Percentiles rank a stretch among this genome's conserved stretches.
Evolutionary conservation across 1,140 invertebrate species (phyloP).

Genomic region (Bombus cullumanus): DNA sequence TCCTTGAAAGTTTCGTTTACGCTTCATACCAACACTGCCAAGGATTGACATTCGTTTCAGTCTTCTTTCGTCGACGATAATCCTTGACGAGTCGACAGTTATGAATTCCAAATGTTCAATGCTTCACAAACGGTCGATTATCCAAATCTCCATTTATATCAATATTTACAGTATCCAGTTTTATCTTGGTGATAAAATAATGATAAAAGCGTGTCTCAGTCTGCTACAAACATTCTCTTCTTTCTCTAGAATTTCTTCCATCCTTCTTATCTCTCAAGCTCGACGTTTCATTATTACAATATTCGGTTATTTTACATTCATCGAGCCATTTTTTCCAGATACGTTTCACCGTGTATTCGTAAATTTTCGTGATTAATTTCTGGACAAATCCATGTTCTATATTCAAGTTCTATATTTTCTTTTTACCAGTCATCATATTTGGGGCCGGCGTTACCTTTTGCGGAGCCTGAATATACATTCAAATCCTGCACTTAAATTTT

Average conservation of each 20-base stretch:
- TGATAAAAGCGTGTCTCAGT: neutral
- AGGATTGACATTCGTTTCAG: slow-evolving; percentile 23
- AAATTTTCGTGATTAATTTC: neutral
- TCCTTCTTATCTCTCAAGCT: neutral
- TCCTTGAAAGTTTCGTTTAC: slow-evolving; percentile 40
- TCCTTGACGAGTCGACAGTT: neutral
- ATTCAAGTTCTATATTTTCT: no score
- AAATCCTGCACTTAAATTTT: no score
- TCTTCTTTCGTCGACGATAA: neutral
- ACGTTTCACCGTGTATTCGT: neutral
- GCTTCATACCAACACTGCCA: slow-evolving; percentile 68
- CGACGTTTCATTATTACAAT: neutral
- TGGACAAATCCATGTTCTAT: neutral
- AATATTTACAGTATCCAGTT: neutral
- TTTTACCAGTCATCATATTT: no score
- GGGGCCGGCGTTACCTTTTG: no score
- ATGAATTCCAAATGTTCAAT: slow-evolving; percentile 27
- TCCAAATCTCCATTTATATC: neutral
- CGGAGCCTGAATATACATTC: no score
- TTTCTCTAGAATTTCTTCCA: neutral
- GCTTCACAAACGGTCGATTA: neutral
- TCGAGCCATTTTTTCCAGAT: no score
- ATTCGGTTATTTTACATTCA: neutral
- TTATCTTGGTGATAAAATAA: neutral
- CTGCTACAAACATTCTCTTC: neutral